Conservation (phyloP, 2,888 invertebrate species). For the Drosophila nigricruria region DNA sequence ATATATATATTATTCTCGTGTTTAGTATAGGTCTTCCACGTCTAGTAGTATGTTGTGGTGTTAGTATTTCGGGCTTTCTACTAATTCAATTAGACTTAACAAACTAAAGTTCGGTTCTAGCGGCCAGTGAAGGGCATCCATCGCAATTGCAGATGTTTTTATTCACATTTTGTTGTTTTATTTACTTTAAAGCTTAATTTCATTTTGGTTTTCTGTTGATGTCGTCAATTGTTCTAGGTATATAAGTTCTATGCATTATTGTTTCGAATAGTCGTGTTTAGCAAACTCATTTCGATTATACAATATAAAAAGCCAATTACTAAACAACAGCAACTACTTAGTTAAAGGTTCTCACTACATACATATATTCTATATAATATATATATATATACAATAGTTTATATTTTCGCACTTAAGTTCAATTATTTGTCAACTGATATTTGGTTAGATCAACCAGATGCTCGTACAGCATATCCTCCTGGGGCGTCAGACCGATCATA, state of each 20-base stretch:
- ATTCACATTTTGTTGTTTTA: conserved; percentile 34
- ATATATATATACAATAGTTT: conserved; percentile 33
- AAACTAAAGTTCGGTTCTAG: conserved; percentile 70
- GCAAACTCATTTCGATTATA: conserved; percentile 61
- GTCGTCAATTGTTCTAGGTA: conserved; percentile 35
- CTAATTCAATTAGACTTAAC: conserved; percentile 34
- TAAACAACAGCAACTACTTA: conserved; percentile 69
- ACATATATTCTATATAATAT: background rate
- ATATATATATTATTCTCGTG: conserved; percentile 18
- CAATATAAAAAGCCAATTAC: conserved; percentile 76
- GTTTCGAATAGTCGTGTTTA: conserved; percentile 43
- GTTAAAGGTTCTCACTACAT: conserved; percentile 43
- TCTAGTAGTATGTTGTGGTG: conserved; percentile 22
- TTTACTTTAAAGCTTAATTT: conserved; percentile 65
- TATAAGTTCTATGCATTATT: conserved; percentile 49
- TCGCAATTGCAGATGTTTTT: conserved; percentile 34
- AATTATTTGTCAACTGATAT: conserved; percentile 85
- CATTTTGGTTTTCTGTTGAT: conserved; percentile 20
- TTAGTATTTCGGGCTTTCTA: conserved; percentile 22
- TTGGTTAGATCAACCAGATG: conserved; percentile 85
- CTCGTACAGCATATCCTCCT: conserved; percentile 86
- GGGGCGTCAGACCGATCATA: conserved; percentile 86
- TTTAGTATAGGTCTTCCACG: conserved; percentile 17
- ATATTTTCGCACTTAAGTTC: conserved; percentile 67
- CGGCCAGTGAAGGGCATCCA: conserved; percentile 82